These are phyloP conservation scores for Maccullochella peelii DNA, from an alignment of 2,113 vertebrate species.

Conservation along the genomic window DNA sequence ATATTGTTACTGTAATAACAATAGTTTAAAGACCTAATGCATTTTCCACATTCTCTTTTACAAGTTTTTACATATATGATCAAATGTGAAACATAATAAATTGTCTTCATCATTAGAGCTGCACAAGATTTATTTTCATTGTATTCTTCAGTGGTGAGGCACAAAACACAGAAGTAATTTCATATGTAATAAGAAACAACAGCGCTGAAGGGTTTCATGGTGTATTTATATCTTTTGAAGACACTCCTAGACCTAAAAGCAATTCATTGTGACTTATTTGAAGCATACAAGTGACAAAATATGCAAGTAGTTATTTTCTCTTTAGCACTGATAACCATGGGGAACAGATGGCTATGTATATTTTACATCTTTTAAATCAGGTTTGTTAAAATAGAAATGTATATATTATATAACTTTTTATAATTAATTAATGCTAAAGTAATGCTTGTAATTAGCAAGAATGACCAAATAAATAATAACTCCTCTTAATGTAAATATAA, in stretches of 20 bases:
- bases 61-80: background rate
- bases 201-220: constrained; percentile 48
- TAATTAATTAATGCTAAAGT: no score
- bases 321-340: constrained; percentile 16
- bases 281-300: constrained; percentile 55
- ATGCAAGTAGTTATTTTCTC: constrained; percentile 27
- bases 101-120: background rate
- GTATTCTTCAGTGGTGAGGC: constrained; percentile 10
- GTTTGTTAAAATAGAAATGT: constrained; percentile 27
- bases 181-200: constrained; percentile 57
- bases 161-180: constrained; percentile 39
- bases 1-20: background rate
- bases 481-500: constrained; percentile 11
- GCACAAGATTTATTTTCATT: background rate
- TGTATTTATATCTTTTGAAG: constrained; percentile 65
- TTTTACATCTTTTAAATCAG: constrained; percentile 31
- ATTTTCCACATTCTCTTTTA: background rate
- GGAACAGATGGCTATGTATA: constrained; percentile 27
- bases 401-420: background rate
- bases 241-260: constrained; percentile 54
- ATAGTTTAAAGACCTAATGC: background rate
- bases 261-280: constrained; percentile 46
- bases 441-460: constrained; percentile 12
- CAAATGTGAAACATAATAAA: background rate
- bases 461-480: constrained; percentile 27